phyloP scores from a whole-genome alignment of 2,797 vertebrate species.

The Chelidonichthys spinosus region DNA sequence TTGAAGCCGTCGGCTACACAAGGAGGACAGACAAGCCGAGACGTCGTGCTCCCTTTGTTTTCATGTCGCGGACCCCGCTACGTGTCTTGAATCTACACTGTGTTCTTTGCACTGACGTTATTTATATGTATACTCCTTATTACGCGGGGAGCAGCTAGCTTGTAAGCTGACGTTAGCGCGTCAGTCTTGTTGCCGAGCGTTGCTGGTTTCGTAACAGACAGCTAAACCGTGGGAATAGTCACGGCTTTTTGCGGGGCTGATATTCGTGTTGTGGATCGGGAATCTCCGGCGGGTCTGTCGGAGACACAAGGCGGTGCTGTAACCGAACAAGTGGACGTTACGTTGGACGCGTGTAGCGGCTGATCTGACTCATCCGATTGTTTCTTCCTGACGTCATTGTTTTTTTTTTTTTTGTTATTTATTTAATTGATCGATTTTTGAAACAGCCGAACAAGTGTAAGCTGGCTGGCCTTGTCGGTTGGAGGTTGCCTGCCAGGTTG shows the following conservation, averaged over 20 bases:
- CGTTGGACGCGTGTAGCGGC: slow-evolving; percentile 5
- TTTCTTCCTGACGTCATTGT: neutral
- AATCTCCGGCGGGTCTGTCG: neutral
- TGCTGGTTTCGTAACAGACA: slow-evolving; percentile 58
- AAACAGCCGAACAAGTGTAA: slow-evolving; percentile 27
- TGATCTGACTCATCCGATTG: neutral
- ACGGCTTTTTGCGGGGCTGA: slow-evolving; percentile 12
- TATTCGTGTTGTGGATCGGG: neutral
- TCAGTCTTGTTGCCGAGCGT: slow-evolving; percentile 47
- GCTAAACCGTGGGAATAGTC: slow-evolving; percentile 1
- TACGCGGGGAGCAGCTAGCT: slow-evolving; percentile 41
- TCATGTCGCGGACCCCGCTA: slow-evolving; percentile 25
- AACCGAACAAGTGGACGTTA: slow-evolving; percentile 10
- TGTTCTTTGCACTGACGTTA: slow-evolving; percentile 13
- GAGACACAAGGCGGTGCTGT: slow-evolving; percentile 2
- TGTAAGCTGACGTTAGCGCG: slow-evolving; percentile 67
- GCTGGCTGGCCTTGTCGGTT: slow-evolving; percentile 38
- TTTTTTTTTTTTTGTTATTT: neutral
- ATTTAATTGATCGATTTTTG: slow-evolving; percentile 40
- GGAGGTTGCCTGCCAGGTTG: slow-evolving; percentile 55
- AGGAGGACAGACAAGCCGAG: slow-evolving; percentile 44
- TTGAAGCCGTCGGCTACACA: slow-evolving; percentile 34
- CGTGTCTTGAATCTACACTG: neutral
- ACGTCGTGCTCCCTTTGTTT: slow-evolving; percentile 58
- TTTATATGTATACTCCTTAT: slow-evolving; percentile 49